Conservation (phyloP, 1,140 invertebrate genomes). For the Lepidurus packardi region DNA sequence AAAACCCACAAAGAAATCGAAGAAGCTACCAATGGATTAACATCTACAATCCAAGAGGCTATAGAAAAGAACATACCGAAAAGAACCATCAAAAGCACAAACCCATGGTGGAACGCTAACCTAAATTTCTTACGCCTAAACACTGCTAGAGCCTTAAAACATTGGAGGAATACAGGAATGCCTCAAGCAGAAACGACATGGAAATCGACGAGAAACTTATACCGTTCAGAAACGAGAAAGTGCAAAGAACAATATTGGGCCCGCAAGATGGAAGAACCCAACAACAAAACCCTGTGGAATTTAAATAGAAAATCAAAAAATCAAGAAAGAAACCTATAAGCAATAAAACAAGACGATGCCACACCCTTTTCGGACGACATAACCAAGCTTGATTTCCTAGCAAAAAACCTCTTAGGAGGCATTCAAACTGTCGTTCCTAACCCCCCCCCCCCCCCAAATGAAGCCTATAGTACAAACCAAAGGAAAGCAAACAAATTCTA, state of each 20-base stretch:
- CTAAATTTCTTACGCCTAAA: background rate
- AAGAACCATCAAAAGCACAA: conserved; percentile 5
- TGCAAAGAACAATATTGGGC: conserved; percentile 20
- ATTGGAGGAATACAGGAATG: background rate
- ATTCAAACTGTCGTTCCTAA: background rate
- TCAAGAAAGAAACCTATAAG: background rate
- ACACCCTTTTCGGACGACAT: background rate
- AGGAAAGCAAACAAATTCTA: background rate
- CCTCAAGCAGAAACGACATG: background rate
- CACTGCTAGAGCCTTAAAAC: background rate
- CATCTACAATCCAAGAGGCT: background rate
- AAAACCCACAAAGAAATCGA: background rate
- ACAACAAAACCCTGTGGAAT: background rate
- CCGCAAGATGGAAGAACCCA: background rate
- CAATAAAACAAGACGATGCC: background rate
- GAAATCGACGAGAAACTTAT: background rate
- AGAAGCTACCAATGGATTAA: background rate
- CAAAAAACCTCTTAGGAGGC: background rate
- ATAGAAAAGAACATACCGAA: background rate
- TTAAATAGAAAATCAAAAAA: background rate
- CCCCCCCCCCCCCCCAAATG: background rate
- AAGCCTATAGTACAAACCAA: background rate
- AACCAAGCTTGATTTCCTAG: conserved; percentile 24
- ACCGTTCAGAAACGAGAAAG: background rate
- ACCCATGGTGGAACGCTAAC: conserved; percentile 17